phyloP scores from a whole-genome alignment of 2,888 invertebrate species.

The Parascotia fuliginaria region DNA sequence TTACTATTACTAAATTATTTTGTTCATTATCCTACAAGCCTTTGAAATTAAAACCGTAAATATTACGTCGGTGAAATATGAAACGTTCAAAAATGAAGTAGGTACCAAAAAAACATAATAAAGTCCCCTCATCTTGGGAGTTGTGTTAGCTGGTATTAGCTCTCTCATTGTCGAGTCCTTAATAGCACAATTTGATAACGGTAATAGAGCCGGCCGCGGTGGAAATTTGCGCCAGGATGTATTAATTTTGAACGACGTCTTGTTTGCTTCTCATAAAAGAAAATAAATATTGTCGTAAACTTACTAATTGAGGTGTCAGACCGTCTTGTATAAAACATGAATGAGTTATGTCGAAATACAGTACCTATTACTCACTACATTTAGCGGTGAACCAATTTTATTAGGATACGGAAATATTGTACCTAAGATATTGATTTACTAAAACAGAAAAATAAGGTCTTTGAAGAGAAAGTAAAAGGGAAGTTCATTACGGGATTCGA shows the following conservation, averaged over 20 bases:
- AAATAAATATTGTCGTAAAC: constrained; percentile 10
- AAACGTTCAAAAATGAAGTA: constrained; percentile 6
- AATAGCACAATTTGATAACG: constrained; percentile 28
- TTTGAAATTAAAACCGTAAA: background rate
- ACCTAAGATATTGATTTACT: constrained; percentile 10
- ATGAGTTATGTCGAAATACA: constrained; percentile 11
- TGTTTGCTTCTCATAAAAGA: constrained; percentile 4
- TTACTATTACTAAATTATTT: too few species aligned
- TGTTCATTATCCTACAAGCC: too few species aligned
- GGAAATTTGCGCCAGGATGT: constrained; percentile 21
- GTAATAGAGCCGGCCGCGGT: constrained; percentile 18
- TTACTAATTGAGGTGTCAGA: constrained; percentile 20
- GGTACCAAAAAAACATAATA: constrained; percentile 14
- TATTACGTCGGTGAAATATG: background rate
- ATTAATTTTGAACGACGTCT: constrained; percentile 25
- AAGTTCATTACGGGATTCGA: constrained; percentile 34
- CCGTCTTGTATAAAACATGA: constrained; percentile 3
- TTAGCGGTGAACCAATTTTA: too few species aligned
- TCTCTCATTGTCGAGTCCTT: constrained; percentile 8
- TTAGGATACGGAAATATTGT: too few species aligned
- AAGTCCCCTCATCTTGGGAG: constrained; percentile 6
- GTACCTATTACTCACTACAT: constrained; percentile 10
- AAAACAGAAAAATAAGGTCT: constrained; percentile 3
- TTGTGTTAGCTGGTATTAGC: constrained; percentile 12
- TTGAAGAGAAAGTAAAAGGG: constrained; percentile 11